Percentiles rank a stretch among this genome's conserved stretches.
These are phyloP conservation scores for Sternarchorhynchus goeldii DNA, from an alignment of 2,797 vertebrate genomes.

Conservation along the genomic window DNA sequence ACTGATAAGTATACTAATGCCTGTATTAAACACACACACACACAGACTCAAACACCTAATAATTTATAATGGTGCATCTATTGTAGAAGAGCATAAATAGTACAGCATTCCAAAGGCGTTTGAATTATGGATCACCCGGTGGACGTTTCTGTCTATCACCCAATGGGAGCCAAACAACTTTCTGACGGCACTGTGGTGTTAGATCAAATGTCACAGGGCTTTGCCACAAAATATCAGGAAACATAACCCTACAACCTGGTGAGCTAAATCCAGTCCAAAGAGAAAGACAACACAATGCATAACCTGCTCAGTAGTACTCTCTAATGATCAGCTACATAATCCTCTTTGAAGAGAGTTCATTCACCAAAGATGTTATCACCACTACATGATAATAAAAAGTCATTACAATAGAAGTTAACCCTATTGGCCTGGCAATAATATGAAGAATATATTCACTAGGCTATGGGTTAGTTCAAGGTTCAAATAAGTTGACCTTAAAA, in stretches of 20 bases:
- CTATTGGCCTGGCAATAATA: not conserved
- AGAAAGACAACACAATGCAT: not conserved
- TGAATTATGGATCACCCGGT: conserved; percentile 9
- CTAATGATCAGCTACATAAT: too few relatives aligned
- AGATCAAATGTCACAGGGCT: conserved; percentile 44
- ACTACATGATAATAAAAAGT: not conserved
- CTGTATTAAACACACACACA: not conserved
- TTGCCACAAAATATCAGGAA: conserved; percentile 25
- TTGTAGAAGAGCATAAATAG: not conserved
- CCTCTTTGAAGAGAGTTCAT: too few relatives aligned
- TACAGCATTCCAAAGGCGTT: conserved; percentile 20
- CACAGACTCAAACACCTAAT: not conserved
- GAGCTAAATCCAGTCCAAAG: not conserved
- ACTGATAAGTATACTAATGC: conserved; percentile 25
- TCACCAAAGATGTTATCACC: not conserved
- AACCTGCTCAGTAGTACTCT: not conserved
- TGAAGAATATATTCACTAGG: not conserved
- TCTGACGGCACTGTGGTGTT: conserved; percentile 25
- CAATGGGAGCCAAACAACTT: conserved; percentile 29
- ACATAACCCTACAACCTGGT: conserved; percentile 13
- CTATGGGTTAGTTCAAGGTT: too few relatives aligned
- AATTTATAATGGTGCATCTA: conserved; percentile 12
- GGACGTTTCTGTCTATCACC: conserved; percentile 45
- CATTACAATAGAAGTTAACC: not conserved
- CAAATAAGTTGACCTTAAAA: too few relatives aligned